A percentile compares a stretch with the other conserved stretches of the same genome.
phyloP scores from a whole-genome alignment of 2,797 vertebrate species.

The Leptodactylus fallax region DNA sequence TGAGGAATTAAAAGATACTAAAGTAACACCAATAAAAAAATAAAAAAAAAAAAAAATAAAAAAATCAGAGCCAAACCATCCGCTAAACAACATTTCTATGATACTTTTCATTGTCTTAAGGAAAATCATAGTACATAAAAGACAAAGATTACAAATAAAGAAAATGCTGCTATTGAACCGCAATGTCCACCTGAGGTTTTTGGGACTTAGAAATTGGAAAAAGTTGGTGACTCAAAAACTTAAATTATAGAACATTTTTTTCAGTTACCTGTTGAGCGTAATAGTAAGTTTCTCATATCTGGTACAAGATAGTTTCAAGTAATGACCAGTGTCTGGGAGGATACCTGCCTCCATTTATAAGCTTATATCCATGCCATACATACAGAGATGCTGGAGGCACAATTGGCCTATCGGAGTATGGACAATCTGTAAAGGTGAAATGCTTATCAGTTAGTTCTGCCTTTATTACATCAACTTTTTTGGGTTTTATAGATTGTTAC shows the following conservation, averaged over 20 bases:
- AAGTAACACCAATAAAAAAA: slow-evolving; percentile 20
- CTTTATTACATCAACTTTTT: not conserved
- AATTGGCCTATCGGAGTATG: not conserved
- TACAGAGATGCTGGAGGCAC: slow-evolving; percentile 1
- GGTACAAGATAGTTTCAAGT: slow-evolving; percentile 19
- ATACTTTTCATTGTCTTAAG: not conserved
- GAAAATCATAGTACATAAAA: slow-evolving; percentile 6
- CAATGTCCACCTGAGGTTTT: not conserved
- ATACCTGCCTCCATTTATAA: slow-evolving; percentile 8
- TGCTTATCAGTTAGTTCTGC: not conserved
- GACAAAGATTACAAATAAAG: not conserved
- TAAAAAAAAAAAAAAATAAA: slow-evolving; percentile 1
- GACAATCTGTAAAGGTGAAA: not conserved
- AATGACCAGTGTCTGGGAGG: not conserved
- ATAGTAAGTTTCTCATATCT: not conserved
- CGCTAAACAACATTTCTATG: not conserved
- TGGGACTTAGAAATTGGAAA: not conserved
- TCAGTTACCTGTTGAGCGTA: not conserved
- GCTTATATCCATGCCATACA: not conserved
- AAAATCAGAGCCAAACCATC: not conserved
- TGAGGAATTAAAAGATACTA: not conserved
- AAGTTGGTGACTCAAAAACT: not conserved
- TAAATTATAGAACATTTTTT: not conserved
- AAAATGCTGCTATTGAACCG: not conserved
- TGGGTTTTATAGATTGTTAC: not conserved